Evolutionary conservation across 2,113 vertebrate species (phyloP), one percentile per base, ranked within the genome.

Genomic region (Uropsilus gracilis): DNA sequence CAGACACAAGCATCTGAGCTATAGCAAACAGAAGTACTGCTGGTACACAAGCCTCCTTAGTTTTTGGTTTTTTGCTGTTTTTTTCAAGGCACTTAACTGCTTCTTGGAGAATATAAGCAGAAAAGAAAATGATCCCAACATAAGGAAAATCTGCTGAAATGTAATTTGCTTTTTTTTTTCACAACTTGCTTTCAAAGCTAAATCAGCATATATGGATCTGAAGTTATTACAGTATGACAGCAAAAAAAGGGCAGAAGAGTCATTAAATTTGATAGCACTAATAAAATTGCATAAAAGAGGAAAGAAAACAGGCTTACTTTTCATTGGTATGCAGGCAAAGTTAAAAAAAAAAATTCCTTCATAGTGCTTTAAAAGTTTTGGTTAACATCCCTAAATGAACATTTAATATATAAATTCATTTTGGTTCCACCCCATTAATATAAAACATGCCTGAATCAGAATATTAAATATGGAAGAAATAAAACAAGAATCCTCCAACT

Each of bases 231-330:
- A 81, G 73, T 69, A 86, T 18, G 34, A 95, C 76, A 94, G 91
- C 55, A 89, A 96, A 96, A 96, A 97, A 92, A 90, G 39, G 83
- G 28, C 86, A 95, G 22, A 24, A 88, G 61, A 95, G 85, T 86
- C 86, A 85, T 97, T 96, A 97, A 71, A 96, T 95, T 92, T 97
- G 91, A 97, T 88, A 64, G 78, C 39, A 90, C 92, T 91, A 92
- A 98, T 96, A 98, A 97, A 97, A 92, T 37, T n/a, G 76, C 18
- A 86, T 20, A 96, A 96, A 44, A 2, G 68, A 16, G 1, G 30
- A 71, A 91, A 93, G 92, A 87, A 97, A 96, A n/a, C 11, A 94
- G 39, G 16, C 34, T 94, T 94, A 42, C 1, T 94, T 97, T 88
- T 78, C 34, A 93, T 59, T 81, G 42, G 39, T 57, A 93, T 64